Evolutionary conservation across 1,140 invertebrate species (phyloP).

Genomic region (Apis dorsata): DNA sequence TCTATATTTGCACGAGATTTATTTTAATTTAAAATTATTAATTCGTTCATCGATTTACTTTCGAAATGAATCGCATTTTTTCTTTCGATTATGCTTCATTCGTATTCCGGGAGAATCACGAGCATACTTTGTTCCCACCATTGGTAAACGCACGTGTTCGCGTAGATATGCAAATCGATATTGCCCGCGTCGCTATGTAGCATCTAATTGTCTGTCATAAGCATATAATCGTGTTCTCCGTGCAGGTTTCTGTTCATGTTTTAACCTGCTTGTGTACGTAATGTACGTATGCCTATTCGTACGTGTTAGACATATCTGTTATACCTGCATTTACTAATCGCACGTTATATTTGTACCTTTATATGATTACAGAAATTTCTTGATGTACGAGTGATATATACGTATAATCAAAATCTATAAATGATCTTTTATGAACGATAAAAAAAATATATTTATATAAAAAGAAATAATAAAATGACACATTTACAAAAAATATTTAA

Average conservation of each 20-base stretch:
- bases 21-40: neutral
- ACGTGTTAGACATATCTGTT: slow-evolving; percentile 15
- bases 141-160: slow-evolving; percentile 29
- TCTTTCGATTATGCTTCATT: neutral
- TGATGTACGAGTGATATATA: neutral
- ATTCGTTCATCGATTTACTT: neutral
- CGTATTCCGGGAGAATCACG: neutral
- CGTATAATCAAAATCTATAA: neutral
- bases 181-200: slow-evolving; percentile 24
- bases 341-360: neutral
- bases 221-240: slow-evolving; percentile 24
- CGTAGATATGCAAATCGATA: slow-evolving; percentile 47
- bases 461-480: no score
- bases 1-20: neutral
- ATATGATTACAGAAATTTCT: neutral
- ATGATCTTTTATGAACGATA: neutral
- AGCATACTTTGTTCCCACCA: neutral
- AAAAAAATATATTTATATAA: no score
- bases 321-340: slow-evolving; percentile 2
- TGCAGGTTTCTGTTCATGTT: slow-evolving; percentile 27
- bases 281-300: neutral
- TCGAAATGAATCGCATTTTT: neutral
- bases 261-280: slow-evolving; percentile 1
- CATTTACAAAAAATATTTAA: no score
- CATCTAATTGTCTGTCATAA: slow-evolving; percentile 49